phyloP scores from a whole-genome alignment of 2,888 invertebrate genomes.

The Cryptocheilus praepositus region DNA sequence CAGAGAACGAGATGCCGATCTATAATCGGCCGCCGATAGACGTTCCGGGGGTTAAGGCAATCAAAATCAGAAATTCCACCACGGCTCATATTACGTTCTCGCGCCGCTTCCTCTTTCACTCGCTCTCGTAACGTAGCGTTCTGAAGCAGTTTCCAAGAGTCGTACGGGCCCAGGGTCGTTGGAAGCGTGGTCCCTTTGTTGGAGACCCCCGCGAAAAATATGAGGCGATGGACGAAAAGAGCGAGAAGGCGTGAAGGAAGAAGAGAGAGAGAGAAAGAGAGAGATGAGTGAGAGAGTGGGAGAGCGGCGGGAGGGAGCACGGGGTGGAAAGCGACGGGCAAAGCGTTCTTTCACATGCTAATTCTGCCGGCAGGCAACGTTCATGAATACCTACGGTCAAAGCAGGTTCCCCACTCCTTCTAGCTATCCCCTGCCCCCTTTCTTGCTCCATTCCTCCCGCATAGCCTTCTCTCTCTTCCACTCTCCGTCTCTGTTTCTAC shows the following conservation, averaged over 20 bases:
- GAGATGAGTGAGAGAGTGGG: conserved; percentile 14
- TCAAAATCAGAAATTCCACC: conserved; percentile 34
- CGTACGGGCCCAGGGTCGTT: conserved; percentile 38
- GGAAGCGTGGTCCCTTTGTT: conserved; percentile 18
- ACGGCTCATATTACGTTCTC: not conserved
- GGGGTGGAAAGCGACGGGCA: conserved; percentile 64
- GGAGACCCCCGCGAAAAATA: conserved; percentile 48
- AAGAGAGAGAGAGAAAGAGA: conserved; percentile 15
- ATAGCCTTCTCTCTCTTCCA: not conserved
- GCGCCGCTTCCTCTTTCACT: conserved; percentile 10
- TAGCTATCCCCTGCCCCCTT: conserved; percentile 30
- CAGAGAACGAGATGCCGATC: not conserved
- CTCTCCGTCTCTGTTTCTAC: conserved; percentile 20
- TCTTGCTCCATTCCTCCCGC: conserved; percentile 9
- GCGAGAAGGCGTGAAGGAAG: conserved; percentile 21
- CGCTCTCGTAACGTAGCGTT: not conserved
- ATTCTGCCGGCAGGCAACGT: conserved; percentile 67
- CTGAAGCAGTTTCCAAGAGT: conserved; percentile 29
- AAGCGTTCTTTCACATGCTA: conserved; percentile 74
- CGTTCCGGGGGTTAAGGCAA: conserved; percentile 9
- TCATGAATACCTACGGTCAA: conserved; percentile 73
- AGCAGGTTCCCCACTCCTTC: conserved; percentile 55
- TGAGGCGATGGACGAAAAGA: conserved; percentile 43
- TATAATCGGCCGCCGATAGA: too few relatives aligned
- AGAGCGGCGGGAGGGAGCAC: conserved; percentile 34